Conservation (phyloP, 2,888 invertebrate species). For the Caenorhabditis afra region DNA sequence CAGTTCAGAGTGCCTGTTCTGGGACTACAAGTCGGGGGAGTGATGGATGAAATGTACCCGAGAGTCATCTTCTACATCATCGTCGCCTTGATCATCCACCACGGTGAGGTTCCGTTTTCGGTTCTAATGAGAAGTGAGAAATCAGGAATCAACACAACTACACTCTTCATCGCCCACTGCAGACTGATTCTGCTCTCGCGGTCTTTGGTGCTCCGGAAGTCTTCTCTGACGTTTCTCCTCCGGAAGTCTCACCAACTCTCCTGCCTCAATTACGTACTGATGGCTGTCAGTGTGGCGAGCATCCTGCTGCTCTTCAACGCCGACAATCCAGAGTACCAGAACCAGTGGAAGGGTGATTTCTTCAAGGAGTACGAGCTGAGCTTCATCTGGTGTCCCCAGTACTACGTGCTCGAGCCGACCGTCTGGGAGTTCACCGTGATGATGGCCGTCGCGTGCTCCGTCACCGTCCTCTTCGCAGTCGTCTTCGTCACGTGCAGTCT, state of each 20-base stretch:
- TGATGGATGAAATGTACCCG: conserved; percentile 13
- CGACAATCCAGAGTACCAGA: conserved; percentile 24
- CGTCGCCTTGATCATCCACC: conserved; percentile 29
- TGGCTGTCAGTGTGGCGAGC: conserved; percentile 28
- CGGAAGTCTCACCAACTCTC: conserved; percentile 18
- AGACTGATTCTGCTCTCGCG: conserved; percentile 27
- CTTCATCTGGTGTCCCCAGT: conserved; percentile 39
- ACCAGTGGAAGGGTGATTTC: conserved; percentile 16
- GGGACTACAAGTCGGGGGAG: conserved; percentile 40
- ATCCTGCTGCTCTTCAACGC: conserved; percentile 24
- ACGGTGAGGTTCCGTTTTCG: conserved; percentile 27
- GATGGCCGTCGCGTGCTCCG: conserved; percentile 23
- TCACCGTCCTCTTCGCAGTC: conserved; percentile 27
- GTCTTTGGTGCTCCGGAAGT: conserved; percentile 31
- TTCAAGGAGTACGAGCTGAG: conserved; percentile 10
- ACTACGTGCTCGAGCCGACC: conserved; percentile 19
- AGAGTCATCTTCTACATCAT: conserved; percentile 25
- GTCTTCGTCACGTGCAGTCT: conserved; percentile 42
- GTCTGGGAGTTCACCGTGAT: conserved; percentile 40
- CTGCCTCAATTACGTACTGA: conserved; percentile 21
- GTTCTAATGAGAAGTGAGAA: too few relatives aligned
- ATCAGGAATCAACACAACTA: conserved; percentile 43
- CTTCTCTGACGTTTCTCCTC: conserved; percentile 12
- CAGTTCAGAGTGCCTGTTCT: conserved; percentile 36
- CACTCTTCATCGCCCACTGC: conserved; percentile 38